A percentile compares a stretch with the other conserved stretches of the same genome.
Conservation (phyloP, 2,113 vertebrate species). For the Butorides virescens region DNA sequence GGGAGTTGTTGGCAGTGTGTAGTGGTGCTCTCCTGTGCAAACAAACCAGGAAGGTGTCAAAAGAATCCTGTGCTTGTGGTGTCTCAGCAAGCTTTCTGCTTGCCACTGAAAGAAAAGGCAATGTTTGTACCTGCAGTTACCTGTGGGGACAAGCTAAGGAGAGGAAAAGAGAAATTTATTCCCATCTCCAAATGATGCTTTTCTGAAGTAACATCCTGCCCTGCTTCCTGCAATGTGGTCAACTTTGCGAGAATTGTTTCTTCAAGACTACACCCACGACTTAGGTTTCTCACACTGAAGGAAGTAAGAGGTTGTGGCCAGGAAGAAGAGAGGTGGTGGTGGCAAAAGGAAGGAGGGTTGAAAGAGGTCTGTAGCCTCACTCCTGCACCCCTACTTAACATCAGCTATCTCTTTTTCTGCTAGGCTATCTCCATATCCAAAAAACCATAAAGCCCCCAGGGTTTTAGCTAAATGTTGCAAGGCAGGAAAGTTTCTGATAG, state of each 20-base stretch:
- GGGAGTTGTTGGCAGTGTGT: background rate
- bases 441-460: rapidly evolving
- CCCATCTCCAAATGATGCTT: background rate
- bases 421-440: background rate
- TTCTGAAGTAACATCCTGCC: background rate
- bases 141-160: background rate
- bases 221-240: background rate
- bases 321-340: background rate
- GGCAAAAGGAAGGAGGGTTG: background rate
- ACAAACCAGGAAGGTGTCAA: background rate
- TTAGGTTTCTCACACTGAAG: background rate
- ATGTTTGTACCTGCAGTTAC: background rate
- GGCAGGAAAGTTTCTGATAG: background rate
- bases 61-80: background rate
- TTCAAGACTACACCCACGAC: background rate
- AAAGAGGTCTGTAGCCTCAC: background rate
- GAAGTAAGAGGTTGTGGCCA: background rate
- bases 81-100: background rate
- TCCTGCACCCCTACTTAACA: background rate
- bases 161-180: background rate
- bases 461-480: background rate
- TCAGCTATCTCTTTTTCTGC: background rate
- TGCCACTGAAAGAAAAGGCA: background rate
- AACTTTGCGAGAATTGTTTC: background rate
- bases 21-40: background rate